These are phyloP conservation scores for Astyanax mexicanus DNA, from an alignment of 2,797 vertebrate genomes.

Conservation along the genomic window DNA sequence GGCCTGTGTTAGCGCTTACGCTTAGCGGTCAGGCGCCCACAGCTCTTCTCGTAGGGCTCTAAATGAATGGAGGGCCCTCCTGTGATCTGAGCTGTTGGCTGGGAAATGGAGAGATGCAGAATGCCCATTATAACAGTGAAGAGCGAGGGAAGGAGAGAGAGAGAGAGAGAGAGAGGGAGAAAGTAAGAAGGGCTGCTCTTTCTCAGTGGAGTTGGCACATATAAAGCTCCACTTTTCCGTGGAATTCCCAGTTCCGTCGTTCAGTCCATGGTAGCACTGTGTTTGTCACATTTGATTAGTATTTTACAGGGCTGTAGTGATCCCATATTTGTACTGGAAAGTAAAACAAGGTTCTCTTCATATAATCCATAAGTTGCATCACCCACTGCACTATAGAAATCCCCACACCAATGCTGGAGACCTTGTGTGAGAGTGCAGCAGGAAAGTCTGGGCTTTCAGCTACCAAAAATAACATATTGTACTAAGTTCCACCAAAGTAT, in stretches of 20 bases:
- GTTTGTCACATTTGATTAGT: conserved; percentile 22
- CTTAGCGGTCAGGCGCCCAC: conserved; percentile 23
- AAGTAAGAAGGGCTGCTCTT: conserved; percentile 21
- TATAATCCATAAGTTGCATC: neutral
- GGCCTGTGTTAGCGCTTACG: neutral
- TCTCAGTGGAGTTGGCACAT: conserved; percentile 33
- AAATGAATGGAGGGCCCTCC: conserved; percentile 46
- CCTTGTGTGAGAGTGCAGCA: too few species aligned
- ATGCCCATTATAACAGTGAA: conserved; percentile 46
- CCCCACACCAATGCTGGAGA: neutral
- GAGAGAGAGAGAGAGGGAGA: conserved; percentile 22
- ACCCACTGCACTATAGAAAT: neutral
- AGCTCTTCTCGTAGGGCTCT: conserved; percentile 29
- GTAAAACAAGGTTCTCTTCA: neutral
- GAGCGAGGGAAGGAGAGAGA: conserved; percentile 30
- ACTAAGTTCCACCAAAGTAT: too few species aligned
- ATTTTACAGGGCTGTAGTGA: conserved; percentile 32
- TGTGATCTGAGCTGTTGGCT: conserved; percentile 49
- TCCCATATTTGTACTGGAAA: conserved; percentile 17
- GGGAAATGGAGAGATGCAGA: conserved; percentile 47
- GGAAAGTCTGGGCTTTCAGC: too few species aligned
- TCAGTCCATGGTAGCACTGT: neutral
- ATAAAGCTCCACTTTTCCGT: conserved; percentile 42
- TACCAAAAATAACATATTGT: too few species aligned
- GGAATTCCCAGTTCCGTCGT: conserved; percentile 35